Base-by-base conservation (phyloP, 2,888 invertebrate genomes). In the Cactoblastis cactorum region DNA sequence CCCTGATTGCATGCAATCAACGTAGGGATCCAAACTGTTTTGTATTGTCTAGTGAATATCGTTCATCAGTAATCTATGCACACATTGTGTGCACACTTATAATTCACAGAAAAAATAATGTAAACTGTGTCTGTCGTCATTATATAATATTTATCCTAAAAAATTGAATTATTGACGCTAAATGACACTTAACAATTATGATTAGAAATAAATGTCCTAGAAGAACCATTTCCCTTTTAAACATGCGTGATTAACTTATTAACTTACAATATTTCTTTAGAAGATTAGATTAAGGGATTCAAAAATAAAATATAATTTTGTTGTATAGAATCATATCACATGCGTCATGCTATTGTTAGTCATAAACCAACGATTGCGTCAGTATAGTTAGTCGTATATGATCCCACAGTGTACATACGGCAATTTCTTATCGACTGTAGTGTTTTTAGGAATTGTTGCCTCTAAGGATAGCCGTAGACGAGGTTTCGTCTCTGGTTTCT, bases 321-420 rank as follows among this genome's bases (percentile, higher is more conserved):
- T 37, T 15, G 17, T 37, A 14, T 17, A 3, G 17, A n/a, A n/a
- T 15, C 0, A 37, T 33, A 18, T 6, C 14, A 22, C 34, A 46
- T 48, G 37, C 47, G 15, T 50, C 65, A 67, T 69, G 67, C 67
- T 58, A 57, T 67, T 35, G 15, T 37, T 33, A 24, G 19, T 53
- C 18, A 35, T 45, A 51, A 51, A 18, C 9, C 11, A 53, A 53
- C 41, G 45, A 50, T 51, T 38, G 46, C 57, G 52, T 56, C 45
- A 52, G 53, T 56, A 53, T 38, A 50, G 62, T 77, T 71, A 71
- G 59, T 63, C 51, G 52, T 54, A 61, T 63, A 49, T 67, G 52
- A 54, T 52, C 65, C 65, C 67, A 66, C 58, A 61, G 52, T 58
- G 68, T 80, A 80, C 81, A 77, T 82, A 82, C 81, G 77, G 74